phyloP scores from a whole-genome alignment of 2,888 invertebrate genomes.

The Cylindroiulus punctatus region DNA sequence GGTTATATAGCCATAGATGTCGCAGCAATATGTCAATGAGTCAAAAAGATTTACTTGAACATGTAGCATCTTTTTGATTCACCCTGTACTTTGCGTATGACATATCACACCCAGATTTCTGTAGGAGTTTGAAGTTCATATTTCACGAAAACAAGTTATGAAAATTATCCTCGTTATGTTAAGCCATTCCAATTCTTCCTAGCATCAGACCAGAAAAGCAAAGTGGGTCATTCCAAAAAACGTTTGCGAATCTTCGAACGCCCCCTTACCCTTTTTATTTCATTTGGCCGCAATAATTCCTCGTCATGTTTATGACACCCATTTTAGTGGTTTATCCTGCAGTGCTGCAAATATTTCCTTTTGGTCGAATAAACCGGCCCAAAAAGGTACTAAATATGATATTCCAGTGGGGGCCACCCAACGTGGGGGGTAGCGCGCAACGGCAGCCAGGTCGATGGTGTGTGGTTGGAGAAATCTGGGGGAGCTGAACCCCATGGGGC shows the following conservation, averaged over 20 bases:
- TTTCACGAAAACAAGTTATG: not conserved
- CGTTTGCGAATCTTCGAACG: not conserved
- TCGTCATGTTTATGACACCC: not conserved
- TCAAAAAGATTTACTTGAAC: no score
- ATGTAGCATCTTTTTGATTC: not conserved
- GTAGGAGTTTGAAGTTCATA: not conserved
- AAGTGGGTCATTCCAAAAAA: not conserved
- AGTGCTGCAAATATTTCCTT: conserved; percentile 18
- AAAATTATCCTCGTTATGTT: not conserved
- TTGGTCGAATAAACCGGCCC: not conserved
- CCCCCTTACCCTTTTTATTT: not conserved
- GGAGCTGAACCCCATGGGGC: not conserved
- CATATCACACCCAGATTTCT: not conserved
- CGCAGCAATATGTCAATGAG: no score
- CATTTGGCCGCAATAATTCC: not conserved
- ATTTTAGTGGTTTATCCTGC: conserved; percentile 18
- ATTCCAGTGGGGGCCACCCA: conserved; percentile 17
- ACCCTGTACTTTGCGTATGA: not conserved
- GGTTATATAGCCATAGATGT: no score
- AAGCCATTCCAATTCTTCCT: not conserved
- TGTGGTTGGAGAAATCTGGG: conserved; percentile 18
- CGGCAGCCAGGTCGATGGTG: not conserved
- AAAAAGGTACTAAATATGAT: not conserved
- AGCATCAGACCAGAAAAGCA: not conserved
- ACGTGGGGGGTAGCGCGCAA: conserved; percentile 1